phyloP scores from a whole-genome alignment of 2,888 invertebrate genomes.

The Drosophila buzzatii region DNA sequence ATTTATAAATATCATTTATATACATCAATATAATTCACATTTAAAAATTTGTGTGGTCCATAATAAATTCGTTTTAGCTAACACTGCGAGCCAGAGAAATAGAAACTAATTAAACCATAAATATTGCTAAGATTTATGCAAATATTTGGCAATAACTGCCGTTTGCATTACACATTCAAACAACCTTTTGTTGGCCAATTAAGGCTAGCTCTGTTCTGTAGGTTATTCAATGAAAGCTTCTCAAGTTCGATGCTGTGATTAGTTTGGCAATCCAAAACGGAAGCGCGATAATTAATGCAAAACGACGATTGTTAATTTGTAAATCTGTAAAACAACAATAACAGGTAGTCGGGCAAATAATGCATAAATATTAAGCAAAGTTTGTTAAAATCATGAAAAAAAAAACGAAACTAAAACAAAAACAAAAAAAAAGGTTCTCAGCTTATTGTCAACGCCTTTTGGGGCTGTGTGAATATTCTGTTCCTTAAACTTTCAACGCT shows the following conservation, averaged over 20 bases:
- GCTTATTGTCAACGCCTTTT: constrained; percentile 54
- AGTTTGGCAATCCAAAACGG: constrained; percentile 60
- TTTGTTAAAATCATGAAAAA: constrained; percentile 23
- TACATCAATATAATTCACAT: background rate
- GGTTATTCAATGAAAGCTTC: constrained; percentile 18
- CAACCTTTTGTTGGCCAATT: constrained; percentile 4
- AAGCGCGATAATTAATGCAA: constrained; percentile 79
- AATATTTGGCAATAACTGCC: background rate
- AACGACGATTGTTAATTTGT: constrained; percentile 74
- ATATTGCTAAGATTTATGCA: background rate
- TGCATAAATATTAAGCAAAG: constrained; percentile 76
- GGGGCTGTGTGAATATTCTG: constrained; percentile 79
- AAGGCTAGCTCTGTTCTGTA: background rate
- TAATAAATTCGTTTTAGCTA: background rate
- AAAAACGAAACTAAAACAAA: constrained; percentile 5
- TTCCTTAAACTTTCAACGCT: constrained; percentile 67
- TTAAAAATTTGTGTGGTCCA: no score
- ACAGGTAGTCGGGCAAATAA: constrained; percentile 49
- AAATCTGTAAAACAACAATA: constrained; percentile 65
- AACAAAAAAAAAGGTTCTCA: constrained; percentile 59
- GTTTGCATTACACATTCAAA: background rate
- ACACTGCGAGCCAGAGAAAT: background rate
- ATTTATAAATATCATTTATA: background rate
- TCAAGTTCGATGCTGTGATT: constrained; percentile 52
- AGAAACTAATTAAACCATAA: background rate